Evolutionary conservation across 1,140 invertebrate genomes (phyloP), one percentile per base, ranked within the genome.

Genomic region (Heliothis subflexa): DNA sequence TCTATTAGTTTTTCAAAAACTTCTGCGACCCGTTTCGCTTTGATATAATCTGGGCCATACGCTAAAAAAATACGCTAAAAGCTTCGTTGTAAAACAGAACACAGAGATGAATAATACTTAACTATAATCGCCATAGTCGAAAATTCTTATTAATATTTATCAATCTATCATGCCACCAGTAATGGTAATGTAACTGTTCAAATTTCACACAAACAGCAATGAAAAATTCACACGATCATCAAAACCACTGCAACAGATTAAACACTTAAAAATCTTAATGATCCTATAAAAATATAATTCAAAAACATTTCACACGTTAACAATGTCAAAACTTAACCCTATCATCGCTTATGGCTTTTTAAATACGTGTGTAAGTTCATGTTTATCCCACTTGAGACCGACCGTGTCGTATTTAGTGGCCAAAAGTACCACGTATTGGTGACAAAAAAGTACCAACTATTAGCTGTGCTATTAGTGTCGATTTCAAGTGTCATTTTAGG

Each of bases 381-480:
- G 79, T 82, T 70, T 78, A 89, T 89, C 87, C 89, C 89, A 86
- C 88, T 88, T 81, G 81, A 88, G 75, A 4, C 10, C 33, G 79
- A 76, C 80, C 86, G 86, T 88, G 85, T 82, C 83, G 72, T 68
- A 78, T 81, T 80, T 78, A 74, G 81, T 81, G 72, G 50, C 64
- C 54, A 70, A 72, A 80, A 82, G 49, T 79, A 28, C 16, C 68
- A 66, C 33, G 33, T 59, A 55, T 18, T 73, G 16, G n/a, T 81
- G 72, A 45, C 64, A 59, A 70, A 72, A 25, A 80, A 82, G 49
- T 79, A 28, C 16, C 68, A 66, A n/a, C 54, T 59, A 55, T n/a
- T n/a, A n/a, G n/a, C n/a, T n/a, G n/a, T n/a, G n/a, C n/a, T n/a
- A n/a, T 13, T 73, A 12, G n/a, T 40, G 3, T 57, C 18, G 62